Evolutionary conservation across 2,888 invertebrate species (phyloP).

Genomic region (Microdon myrmicae): DNA sequence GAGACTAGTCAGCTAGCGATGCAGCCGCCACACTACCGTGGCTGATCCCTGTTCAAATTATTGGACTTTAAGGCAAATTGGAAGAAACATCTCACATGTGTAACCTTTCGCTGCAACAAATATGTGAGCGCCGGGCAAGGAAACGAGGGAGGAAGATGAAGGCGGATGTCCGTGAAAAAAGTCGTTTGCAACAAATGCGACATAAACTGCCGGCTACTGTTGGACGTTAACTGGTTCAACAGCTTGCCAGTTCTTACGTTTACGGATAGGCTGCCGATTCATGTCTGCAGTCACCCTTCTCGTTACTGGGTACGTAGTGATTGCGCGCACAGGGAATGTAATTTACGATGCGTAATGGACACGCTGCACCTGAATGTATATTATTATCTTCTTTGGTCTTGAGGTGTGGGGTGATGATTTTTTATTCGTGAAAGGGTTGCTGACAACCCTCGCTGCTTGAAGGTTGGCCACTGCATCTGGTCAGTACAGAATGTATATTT

Average conservation of each 20-base stretch:
- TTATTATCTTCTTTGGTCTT: slow-evolving; percentile 39
- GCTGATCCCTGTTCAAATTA: slow-evolving; percentile 35
- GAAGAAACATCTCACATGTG: slow-evolving; percentile 52
- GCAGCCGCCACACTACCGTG: too few relatives aligned
- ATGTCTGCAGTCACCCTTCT: slow-evolving; percentile 16
- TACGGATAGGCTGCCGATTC: slow-evolving; percentile 10
- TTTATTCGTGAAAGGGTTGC: slow-evolving; percentile 29
- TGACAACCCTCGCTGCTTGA: slow-evolving; percentile 29
- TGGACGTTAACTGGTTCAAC: slow-evolving; percentile 35
- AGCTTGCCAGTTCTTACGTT: slow-evolving; percentile 4
- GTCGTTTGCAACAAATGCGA: slow-evolving; percentile 48
- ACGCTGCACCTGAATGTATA: slow-evolving; percentile 49
- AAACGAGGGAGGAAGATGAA: slow-evolving; percentile 2
- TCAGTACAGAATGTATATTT: slow-evolving; percentile 30
- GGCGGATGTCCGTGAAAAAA: slow-evolving; percentile 13
- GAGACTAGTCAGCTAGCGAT: slow-evolving; percentile 23
- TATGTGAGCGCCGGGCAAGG: slow-evolving; percentile 23
- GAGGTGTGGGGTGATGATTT: slow-evolving; percentile 15
- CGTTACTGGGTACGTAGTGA: slow-evolving; percentile 35
- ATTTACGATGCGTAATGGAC: slow-evolving; percentile 49
- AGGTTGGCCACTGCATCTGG: slow-evolving; percentile 35
- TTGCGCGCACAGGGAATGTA: slow-evolving; percentile 46
- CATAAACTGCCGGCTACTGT: slow-evolving; percentile 47
- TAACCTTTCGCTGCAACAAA: slow-evolving; percentile 49
- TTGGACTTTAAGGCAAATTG: slow-evolving; percentile 50